Base-by-base conservation (phyloP, 1,140 invertebrate species). In the Andrena cerasifolii region DNA sequence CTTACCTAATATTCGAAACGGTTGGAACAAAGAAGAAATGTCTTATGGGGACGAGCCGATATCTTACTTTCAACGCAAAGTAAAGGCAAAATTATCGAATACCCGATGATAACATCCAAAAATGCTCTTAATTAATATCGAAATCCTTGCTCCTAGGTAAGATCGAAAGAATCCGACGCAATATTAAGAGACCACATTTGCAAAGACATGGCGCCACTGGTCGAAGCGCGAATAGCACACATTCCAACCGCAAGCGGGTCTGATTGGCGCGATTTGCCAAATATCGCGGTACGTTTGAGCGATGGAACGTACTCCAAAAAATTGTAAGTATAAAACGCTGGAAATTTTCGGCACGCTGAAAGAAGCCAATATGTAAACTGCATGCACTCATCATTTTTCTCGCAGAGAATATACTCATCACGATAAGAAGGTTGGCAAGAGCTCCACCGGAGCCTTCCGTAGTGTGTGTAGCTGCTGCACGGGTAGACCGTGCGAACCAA, bases 251-350 rank as follows among this genome's bases (percentile, higher is more conserved):
- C 93, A 8, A 94, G 95, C 14, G 97, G 97, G 10, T 95, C 96
- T 14, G 97, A 98, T 89, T 98, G 97, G 97, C 93, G 97, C 71
- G 96, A 97, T 91, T 91, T 98, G 8, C 97, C 97, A 0, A 98
- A 98, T 87, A 94, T 96, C 80, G 94, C 94, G 33, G 93, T 97
- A 0, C 91, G 93, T 54, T 91, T 98, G 14, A 94, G 93, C 16
- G 96, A 98, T 92, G 96, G 96, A 76, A 95, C 93, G 31, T 94
- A 93, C 78, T 93, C 93, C 43, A 94, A 94, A 86, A 94, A 94
- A 92, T 89, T 96, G 94, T 94, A 93, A 93, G 93, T 88, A 65
- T 45, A 62, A 56, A n/a, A n/a, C n/a, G n/a, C n/a, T n/a, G n/a
- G n/a, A n/a, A n/a, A n/a, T n/a, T n/a, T n/a, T n/a, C n/a, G n/a